These are phyloP conservation scores for Parnassius mnemosyne DNA, from an alignment of 2,888 invertebrate species.

Conservation along the genomic window DNA sequence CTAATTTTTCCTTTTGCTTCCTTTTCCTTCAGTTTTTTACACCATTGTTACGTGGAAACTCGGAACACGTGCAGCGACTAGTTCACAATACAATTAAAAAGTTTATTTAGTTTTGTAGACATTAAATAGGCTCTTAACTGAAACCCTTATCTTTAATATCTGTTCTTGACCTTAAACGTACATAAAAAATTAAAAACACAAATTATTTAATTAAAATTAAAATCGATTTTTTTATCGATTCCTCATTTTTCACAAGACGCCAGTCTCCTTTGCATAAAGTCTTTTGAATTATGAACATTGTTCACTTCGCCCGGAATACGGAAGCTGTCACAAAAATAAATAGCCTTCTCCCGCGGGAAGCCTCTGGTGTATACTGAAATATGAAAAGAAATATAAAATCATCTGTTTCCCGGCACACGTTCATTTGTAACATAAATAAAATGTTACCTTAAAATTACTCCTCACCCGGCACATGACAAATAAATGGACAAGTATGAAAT, in stretches of 20 bases:
- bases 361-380: slow-evolving; percentile 24
- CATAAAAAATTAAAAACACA: too few relatives aligned
- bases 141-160: too few relatives aligned
- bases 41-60: too few relatives aligned
- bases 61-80: too few relatives aligned
- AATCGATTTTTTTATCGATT: too few relatives aligned
- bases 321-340: slow-evolving; percentile 20
- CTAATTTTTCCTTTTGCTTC: too few relatives aligned
- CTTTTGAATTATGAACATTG: slow-evolving; percentile 18
- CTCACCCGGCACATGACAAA: slow-evolving; percentile 31
- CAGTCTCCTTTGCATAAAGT: neutral
- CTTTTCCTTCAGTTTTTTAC: too few relatives aligned
- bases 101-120: too few relatives aligned
- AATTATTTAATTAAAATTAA: too few relatives aligned
- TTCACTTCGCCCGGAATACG: slow-evolving; percentile 15
- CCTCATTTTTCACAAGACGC: neutral
- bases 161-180: too few relatives aligned
- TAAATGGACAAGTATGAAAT: slow-evolving; percentile 31
- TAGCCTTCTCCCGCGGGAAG: slow-evolving; percentile 20
- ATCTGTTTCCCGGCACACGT: slow-evolving; percentile 21
- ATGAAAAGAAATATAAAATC: slow-evolving; percentile 28
- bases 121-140: too few relatives aligned
- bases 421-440: slow-evolving; percentile 36
- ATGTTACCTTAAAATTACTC: slow-evolving; percentile 33
- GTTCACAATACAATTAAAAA: too few relatives aligned